Conservation (phyloP, 2,888 invertebrate species). For the Pollenia griseotomentosa region DNA sequence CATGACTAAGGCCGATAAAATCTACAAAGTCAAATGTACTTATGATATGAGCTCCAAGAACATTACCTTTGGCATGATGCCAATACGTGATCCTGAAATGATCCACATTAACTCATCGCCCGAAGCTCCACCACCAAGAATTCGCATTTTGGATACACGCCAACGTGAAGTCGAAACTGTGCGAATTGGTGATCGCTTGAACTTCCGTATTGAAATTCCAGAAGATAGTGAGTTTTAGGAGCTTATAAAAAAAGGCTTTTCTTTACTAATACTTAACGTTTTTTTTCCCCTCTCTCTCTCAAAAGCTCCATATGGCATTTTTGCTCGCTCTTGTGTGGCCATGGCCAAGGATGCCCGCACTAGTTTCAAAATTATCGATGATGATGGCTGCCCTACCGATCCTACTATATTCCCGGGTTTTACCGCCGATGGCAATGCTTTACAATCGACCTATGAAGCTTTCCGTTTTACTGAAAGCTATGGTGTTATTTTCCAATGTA, state of each 20-base stretch:
- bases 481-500: conserved; percentile 98
- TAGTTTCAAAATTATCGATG: conserved; percentile 97
- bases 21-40: conserved; percentile 97
- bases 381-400: conserved; percentile 97
- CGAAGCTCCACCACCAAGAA: conserved; percentile 96
- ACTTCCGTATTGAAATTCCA: conserved; percentile 97
- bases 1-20: conserved; percentile 98
- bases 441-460: conserved; percentile 96
- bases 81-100: conserved; percentile 97
- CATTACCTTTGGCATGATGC: conserved; percentile 98
- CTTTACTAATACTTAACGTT: background rate
- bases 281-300: background rate
- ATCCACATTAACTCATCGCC: conserved; percentile 97
- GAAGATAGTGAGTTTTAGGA: conserved; percentile 92
- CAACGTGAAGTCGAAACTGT: conserved; percentile 96
- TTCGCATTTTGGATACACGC: conserved; percentile 94
- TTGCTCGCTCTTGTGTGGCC: conserved; percentile 97
- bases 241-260: background rate
- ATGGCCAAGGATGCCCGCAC: conserved; percentile 98
- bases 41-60: conserved; percentile 98
- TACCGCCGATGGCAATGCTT: conserved; percentile 94
- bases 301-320: conserved; percentile 96
- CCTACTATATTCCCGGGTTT: conserved; percentile 97
- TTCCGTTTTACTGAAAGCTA: conserved; percentile 98
- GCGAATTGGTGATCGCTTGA: conserved; percentile 96